A percentile compares a stretch with the other conserved stretches of the same genome.
Conservation (phyloP, 35 echinoderm and acorn worm species). For the Apostichopus parvimensis region DNA sequence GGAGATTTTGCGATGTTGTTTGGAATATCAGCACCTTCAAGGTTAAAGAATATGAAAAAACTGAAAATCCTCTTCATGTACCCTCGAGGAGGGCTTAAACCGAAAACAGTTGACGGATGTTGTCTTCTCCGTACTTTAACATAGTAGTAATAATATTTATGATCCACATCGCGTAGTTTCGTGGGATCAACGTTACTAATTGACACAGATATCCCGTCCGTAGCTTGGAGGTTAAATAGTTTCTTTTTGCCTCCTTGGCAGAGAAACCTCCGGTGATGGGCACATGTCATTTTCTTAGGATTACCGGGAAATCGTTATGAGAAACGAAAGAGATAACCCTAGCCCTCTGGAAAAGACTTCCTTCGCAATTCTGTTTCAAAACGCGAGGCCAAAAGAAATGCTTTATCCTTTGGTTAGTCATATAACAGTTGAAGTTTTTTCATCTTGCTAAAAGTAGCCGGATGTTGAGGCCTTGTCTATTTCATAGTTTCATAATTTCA, state of each 20-base stretch:
- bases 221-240: neutral
- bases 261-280: neutral
- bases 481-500: no score
- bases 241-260: neutral
- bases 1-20: neutral
- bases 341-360: no score
- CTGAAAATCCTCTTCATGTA: neutral
- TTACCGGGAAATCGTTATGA: neutral
- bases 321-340: no score
- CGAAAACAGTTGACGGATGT: neutral
- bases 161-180: neutral
- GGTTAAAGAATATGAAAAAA: neutral
- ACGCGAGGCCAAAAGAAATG: no score
- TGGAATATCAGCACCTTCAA: neutral
- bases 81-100: neutral
- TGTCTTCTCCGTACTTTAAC: neutral
- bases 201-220: neutral
- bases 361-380: no score
- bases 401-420: no score
- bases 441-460: no score
- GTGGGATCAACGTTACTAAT: neutral
- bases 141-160: neutral
- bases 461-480: no score
- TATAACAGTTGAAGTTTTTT: no score
- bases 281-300: neutral